Conservation (phyloP, 2,113 vertebrate genomes). For the Pholis gunnellus region DNA sequence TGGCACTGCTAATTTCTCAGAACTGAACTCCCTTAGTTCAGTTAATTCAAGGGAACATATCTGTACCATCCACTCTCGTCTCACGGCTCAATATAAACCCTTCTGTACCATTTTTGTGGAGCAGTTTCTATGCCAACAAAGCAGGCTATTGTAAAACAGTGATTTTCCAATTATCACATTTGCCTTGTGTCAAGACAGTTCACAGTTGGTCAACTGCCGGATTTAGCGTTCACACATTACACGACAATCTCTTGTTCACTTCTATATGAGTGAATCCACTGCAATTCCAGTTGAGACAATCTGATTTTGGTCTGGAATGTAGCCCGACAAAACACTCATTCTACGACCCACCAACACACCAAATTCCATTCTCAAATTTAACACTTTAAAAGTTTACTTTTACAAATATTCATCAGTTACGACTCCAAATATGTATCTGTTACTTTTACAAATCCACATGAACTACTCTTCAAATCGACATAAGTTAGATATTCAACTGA, state of each 20-base stretch:
- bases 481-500: not conserved
- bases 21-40: not conserved
- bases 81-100: not conserved
- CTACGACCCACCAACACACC: not conserved
- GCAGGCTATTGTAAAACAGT: not conserved
- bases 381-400: not conserved
- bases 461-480: not conserved
- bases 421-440: not conserved
- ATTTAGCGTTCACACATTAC: not conserved
- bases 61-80: not conserved
- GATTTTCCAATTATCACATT: not conserved
- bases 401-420: not conserved
- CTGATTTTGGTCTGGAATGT: not conserved
- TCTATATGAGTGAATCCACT: not conserved
- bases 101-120: not conserved
- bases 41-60: not conserved
- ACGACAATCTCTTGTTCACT: not conserved
- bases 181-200: not conserved
- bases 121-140: not conserved
- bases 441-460: not conserved
- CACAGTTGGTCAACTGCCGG: not conserved
- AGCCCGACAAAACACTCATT: not conserved
- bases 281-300: not conserved
- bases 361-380: not conserved
- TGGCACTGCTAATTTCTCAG: not conserved